A percentile compares a stretch with the other conserved stretches of the same genome.
These are phyloP conservation scores for Thryonomys swinderianus DNA, from an alignment of 2,113 vertebrate species.

Conservation along the genomic window DNA sequence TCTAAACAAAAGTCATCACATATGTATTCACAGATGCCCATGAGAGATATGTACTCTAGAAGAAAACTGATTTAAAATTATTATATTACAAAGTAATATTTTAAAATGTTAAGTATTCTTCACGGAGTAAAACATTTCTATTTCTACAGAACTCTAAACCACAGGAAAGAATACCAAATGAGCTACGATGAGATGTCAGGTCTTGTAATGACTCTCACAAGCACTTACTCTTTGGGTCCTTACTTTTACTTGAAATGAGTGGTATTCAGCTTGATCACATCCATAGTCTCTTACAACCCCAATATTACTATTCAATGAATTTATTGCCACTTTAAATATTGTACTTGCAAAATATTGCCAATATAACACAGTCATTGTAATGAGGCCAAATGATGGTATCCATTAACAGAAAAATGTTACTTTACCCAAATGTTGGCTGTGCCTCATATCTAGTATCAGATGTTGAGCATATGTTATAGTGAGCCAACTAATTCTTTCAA, in stretches of 20 bases:
- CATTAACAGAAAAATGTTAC: slow-evolving; percentile 3
- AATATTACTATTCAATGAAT: background rate
- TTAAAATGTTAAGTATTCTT: slow-evolving; percentile 12
- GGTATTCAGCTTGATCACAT: background rate
- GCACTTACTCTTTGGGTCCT: background rate
- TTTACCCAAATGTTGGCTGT: background rate
- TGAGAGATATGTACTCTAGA: background rate
- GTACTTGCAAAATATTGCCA: slow-evolving; percentile 28
- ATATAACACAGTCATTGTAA: background rate
- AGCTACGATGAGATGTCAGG: background rate
- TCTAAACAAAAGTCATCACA: background rate
- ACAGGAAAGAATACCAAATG: background rate
- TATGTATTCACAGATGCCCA: background rate
- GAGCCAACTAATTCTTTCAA: background rate
- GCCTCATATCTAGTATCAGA: background rate
- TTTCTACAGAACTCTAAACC: background rate
- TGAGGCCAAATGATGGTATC: background rate
- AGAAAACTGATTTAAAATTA: background rate
- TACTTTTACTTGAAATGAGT: slow-evolving; percentile 10
- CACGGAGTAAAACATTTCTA: background rate
- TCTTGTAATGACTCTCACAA: background rate
- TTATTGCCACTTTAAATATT: background rate
- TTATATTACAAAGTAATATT: slow-evolving; percentile 30
- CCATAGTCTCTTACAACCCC: background rate
- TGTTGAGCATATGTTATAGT: background rate